A percentile compares a stretch with the other conserved stretches of the same genome.
These are phyloP conservation scores for Horisme vitalbata DNA, from an alignment of 2,888 invertebrate species.

Conservation along the genomic window DNA sequence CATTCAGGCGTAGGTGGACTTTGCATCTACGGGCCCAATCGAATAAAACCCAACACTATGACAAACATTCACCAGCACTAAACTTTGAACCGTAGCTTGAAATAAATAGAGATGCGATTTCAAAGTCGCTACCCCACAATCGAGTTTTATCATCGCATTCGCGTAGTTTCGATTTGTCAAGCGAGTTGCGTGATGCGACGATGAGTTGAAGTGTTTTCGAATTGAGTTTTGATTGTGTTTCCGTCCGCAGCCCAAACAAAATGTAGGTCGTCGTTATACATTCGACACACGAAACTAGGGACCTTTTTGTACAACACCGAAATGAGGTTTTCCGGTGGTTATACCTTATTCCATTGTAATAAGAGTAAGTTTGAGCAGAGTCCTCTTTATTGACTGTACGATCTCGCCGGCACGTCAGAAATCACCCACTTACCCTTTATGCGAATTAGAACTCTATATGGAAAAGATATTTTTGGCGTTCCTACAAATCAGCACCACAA, in stretches of 20 bases:
- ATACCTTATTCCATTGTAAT: conserved; percentile 11
- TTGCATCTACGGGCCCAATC: conserved; percentile 36
- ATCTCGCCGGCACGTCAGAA: conserved; percentile 55
- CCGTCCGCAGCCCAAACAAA: conserved; percentile 54
- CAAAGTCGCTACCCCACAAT: conserved; percentile 1
- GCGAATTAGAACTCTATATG: conserved; percentile 44
- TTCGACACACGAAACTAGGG: conserved; percentile 61
- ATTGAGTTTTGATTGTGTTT: conserved; percentile 74
- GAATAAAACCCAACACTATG: conserved; percentile 30
- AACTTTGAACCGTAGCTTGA: conserved; percentile 7
- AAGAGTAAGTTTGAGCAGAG: conserved; percentile 16
- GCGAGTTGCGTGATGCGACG: conserved; percentile 56
- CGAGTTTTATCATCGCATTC: conserved; percentile 27
- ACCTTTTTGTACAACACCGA: conserved; percentile 40
- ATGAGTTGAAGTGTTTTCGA: conserved; percentile 67
- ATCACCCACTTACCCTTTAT: conserved; percentile 64
- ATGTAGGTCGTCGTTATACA: conserved; percentile 63
- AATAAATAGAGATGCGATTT: conserved; percentile 13
- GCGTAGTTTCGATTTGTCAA: conserved; percentile 48
- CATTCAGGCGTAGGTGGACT: conserved; percentile 41
- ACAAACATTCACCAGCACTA: conserved; percentile 10
- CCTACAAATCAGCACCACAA: conserved; percentile 24
- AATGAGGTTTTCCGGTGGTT: conserved; percentile 6
- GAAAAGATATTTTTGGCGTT: conserved; percentile 37
- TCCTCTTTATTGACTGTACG: conserved; percentile 24